phyloP scores from a whole-genome alignment of 2,113 vertebrate genomes.

The Vidua macroura region DNA sequence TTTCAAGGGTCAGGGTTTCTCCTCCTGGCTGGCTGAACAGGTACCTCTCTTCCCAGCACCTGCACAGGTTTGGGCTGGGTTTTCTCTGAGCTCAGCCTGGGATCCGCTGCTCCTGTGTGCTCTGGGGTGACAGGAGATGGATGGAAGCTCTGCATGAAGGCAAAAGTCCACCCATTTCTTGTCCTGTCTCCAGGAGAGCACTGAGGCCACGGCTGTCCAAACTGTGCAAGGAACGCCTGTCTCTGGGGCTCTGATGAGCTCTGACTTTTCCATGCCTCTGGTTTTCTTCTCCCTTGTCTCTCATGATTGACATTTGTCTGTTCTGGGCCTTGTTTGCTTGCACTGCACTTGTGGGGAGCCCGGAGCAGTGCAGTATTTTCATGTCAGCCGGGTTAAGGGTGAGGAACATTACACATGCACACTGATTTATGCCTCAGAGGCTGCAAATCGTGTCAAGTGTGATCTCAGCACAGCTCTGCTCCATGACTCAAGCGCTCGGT shows the following conservation, averaged over 20 bases:
- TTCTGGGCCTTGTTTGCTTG: slow-evolving; percentile 33
- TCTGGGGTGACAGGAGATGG: background rate
- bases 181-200: background rate
- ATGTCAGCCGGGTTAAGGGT: slow-evolving; percentile 60
- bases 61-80: background rate
- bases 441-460: slow-evolving; percentile 61
- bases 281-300: background rate
- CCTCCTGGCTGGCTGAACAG: background rate
- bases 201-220: background rate
- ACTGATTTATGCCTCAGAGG: slow-evolving; percentile 62
- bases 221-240: background rate
- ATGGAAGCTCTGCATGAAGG: background rate
- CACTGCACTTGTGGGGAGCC: slow-evolving; percentile 27
- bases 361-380: slow-evolving; percentile 31
- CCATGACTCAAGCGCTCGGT: slow-evolving; percentile 1
- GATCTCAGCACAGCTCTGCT: slow-evolving; percentile 57
- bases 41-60: background rate
- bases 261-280: slow-evolving; percentile 21
- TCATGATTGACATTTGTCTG: slow-evolving; percentile 60
- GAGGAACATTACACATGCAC: slow-evolving; percentile 65
- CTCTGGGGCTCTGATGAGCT: background rate
- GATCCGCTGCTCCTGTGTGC: rapidly evolving
- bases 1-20: background rate
- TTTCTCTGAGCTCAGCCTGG: background rate
- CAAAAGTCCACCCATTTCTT: background rate